A percentile compares a stretch with the other conserved stretches of the same genome.
Evolutionary conservation across 2,888 invertebrate species (phyloP).

Genomic region (Aspidiotus destructor): DNA sequence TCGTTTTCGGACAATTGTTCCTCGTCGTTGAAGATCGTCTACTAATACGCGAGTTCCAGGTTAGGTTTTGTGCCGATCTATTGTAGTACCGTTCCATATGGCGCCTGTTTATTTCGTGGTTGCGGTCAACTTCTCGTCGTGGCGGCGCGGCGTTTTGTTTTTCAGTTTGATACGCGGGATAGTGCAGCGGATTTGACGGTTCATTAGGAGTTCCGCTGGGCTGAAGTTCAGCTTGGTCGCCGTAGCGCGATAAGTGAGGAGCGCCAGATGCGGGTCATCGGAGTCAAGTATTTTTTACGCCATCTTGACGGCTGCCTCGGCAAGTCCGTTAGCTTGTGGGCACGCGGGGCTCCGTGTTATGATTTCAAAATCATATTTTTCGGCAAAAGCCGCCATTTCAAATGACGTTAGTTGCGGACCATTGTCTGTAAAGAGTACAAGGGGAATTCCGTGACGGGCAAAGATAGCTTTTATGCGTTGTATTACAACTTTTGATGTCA

Average conservation of each 20-base stretch:
- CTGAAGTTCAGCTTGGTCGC: neutral
- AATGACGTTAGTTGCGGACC: constrained; percentile 4
- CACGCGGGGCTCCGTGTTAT: constrained; percentile 2
- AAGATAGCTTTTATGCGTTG: constrained; percentile 9
- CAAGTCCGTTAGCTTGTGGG: constrained; percentile 15
- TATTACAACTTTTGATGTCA: neutral
- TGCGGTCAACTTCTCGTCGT: neutral
- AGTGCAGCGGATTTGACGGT: neutral
- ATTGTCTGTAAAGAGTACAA: neutral
- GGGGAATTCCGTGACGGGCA: neutral
- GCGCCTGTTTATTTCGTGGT: neutral
- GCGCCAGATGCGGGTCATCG: neutral
- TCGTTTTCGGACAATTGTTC: neutral
- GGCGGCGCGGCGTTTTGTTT: neutral
- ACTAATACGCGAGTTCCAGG: neutral
- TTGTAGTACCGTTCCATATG: neutral
- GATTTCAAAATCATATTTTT: constrained; percentile 5
- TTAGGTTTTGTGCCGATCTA: neutral
- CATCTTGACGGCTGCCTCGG: neutral
- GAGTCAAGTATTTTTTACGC: constrained; percentile 11
- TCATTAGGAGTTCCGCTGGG: constrained; percentile 4
- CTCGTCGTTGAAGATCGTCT: neutral
- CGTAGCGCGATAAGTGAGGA: constrained; percentile 11
- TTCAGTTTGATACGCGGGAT: neutral
- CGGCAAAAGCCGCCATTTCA: neutral